Conservation (phyloP, 2,888 invertebrate species). For the Thereva nobilitata region DNA sequence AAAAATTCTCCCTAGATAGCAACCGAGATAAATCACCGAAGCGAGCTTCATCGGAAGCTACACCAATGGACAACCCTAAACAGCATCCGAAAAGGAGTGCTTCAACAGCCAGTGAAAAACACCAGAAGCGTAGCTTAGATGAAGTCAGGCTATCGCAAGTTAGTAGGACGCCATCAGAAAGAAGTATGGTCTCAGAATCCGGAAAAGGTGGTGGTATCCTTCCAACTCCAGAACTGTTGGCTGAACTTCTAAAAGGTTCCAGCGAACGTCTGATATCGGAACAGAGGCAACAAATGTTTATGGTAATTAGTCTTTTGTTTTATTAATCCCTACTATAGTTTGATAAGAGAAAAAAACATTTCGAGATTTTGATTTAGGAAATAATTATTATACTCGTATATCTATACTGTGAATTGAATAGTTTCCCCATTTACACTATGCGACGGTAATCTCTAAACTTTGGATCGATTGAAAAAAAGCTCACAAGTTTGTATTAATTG, state of each 20-base stretch:
- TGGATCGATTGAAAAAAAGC: no score
- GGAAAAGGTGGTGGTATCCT: conserved; percentile 45
- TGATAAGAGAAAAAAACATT: no score
- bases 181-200: conserved; percentile 41
- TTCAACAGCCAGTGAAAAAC: conserved; percentile 50
- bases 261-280: conserved; percentile 75
- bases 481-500: no score
- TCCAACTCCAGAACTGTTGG: conserved; percentile 70
- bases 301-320: conserved; percentile 49
- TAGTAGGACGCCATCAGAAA: conserved; percentile 42
- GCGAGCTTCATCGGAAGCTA: conserved; percentile 51
- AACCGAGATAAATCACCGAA: conserved; percentile 49
- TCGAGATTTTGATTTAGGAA: no score
- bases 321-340: neutral
- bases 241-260: conserved; percentile 76
- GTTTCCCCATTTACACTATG: no score
- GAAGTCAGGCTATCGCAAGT: conserved; percentile 45
- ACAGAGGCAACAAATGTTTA: conserved; percentile 55
- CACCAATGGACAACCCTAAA: conserved; percentile 47
- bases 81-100: conserved; percentile 54
- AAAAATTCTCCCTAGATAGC: conserved; percentile 42
- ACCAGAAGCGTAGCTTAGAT: conserved; percentile 52
- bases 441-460: no score
- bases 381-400: no score
- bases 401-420: no score